These are phyloP conservation scores for Mythimna lalbum DNA, from an alignment of 2,888 invertebrate species.

Conservation along the genomic window DNA sequence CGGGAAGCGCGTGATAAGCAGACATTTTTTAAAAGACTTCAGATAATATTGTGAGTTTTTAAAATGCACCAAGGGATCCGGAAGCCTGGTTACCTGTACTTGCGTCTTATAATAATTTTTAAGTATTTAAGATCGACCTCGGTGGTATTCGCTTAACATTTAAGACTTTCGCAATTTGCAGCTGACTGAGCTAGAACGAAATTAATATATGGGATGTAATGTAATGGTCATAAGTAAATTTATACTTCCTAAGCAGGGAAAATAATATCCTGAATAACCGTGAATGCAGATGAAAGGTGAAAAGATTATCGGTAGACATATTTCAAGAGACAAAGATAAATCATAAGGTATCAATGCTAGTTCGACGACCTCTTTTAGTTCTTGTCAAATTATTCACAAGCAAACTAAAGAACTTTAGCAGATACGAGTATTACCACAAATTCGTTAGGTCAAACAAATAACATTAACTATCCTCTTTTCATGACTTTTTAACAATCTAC, in stretches of 20 bases:
- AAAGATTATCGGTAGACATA: not conserved
- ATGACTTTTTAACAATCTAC: not conserved
- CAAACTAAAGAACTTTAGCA: slow-evolving; percentile 11
- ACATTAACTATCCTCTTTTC: not conserved
- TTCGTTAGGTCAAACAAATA: not conserved
- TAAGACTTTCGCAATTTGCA: not conserved
- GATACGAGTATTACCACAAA: slow-evolving; percentile 23
- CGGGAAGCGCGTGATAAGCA: not conserved
- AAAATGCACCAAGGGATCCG: not conserved
- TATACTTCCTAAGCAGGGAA: not conserved
- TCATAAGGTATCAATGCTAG: not conserved
- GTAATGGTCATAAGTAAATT: not conserved
- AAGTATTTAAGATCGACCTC: not conserved
- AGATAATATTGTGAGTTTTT: not conserved
- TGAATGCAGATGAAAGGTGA: not conserved
- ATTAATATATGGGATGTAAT: not conserved
- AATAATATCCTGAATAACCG: not conserved
- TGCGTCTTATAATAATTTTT: not conserved
- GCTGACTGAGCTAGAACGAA: not conserved
- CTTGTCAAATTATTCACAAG: slow-evolving; percentile 2
- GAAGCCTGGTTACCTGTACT: not conserved
- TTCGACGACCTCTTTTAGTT: not conserved
- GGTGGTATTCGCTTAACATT: not conserved
- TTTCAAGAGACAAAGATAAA: not conserved
- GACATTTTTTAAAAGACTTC: not conserved